phyloP scores from a whole-genome alignment of 2,113 vertebrate genomes.

The Neodon shergylaensis region DNA sequence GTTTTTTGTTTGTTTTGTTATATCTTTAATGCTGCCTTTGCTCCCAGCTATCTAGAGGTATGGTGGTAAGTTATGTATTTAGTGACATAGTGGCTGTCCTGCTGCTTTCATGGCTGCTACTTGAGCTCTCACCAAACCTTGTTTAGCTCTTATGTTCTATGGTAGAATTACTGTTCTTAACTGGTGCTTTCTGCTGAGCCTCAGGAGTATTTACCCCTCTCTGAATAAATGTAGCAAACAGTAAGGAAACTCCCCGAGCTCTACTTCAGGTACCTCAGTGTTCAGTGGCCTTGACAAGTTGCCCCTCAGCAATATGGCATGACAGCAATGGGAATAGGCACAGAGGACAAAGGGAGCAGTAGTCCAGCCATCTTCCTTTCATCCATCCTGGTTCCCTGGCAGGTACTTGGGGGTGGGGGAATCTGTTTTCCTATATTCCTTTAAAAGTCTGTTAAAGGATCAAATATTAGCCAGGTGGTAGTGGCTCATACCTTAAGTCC shows the following conservation, averaged over 20 bases:
- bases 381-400: neutral
- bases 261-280: neutral
- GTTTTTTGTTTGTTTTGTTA: neutral
- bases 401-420: neutral
- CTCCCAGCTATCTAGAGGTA: too few species aligned
- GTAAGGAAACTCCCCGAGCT: neutral
- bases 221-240: neutral
- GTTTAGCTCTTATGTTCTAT: neutral
- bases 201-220: neutral
- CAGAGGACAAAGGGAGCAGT: neutral
- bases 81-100: accelerated
- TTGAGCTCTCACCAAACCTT: neutral
- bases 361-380: neutral
- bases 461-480: neutral
- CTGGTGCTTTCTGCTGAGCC: neutral
- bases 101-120: neutral
- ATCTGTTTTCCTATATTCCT: neutral
- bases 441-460: neutral
- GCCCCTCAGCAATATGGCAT: neutral
- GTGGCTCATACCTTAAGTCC: neutral
- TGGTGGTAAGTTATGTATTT: accelerated
- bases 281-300: neutral
- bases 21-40: neutral
- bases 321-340: neutral
- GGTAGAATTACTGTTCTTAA: neutral